Conservation (phyloP, 2,797 vertebrate species). For the Crenuchus spilurus region DNA sequence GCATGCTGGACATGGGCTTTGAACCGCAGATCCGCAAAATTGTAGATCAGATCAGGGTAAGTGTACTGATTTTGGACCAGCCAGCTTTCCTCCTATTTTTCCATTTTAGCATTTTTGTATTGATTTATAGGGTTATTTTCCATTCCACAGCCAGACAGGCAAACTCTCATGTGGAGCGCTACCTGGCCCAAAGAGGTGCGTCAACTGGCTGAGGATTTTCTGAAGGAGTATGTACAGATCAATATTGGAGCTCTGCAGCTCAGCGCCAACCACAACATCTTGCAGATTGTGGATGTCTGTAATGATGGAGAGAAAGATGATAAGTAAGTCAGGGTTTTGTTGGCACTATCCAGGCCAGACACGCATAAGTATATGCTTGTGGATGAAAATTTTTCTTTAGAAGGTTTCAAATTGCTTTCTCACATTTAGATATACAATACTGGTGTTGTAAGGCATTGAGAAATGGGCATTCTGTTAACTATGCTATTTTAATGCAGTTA, state of each 20-base stretch:
- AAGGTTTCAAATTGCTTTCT: too few relatives aligned
- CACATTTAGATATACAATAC: too few relatives aligned
- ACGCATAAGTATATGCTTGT: too few relatives aligned
- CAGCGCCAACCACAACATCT: constrained; percentile 97
- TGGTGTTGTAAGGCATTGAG: too few relatives aligned
- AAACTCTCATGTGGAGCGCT: constrained; percentile 99
- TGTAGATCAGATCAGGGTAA: constrained; percentile 94
- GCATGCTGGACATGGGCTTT: constrained; percentile 99
- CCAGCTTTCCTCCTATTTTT: too few relatives aligned
- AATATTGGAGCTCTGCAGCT: constrained; percentile 95
- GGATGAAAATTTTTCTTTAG: too few relatives aligned
- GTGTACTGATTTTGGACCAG: neutral
- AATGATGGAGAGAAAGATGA: constrained; percentile 95
- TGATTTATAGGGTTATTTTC: neutral
- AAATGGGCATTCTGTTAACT: too few relatives aligned
- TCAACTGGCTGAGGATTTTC: constrained; percentile 95
- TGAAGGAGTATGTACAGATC: constrained; percentile 95
- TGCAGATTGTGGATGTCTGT: constrained; percentile 97
- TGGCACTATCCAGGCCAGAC: too few relatives aligned
- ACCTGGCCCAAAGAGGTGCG: constrained; percentile 98
- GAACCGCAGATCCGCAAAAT: constrained; percentile 99
- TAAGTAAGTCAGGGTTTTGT: constrained; percentile 84
- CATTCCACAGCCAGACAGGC: constrained; percentile 88
- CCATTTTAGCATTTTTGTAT: neutral
- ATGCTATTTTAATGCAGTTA: too few relatives aligned